Percentiles rank a stretch among this genome's conserved stretches.
Conservation (phyloP, 2,113 vertebrate species). For the Noctilio leporinus region DNA sequence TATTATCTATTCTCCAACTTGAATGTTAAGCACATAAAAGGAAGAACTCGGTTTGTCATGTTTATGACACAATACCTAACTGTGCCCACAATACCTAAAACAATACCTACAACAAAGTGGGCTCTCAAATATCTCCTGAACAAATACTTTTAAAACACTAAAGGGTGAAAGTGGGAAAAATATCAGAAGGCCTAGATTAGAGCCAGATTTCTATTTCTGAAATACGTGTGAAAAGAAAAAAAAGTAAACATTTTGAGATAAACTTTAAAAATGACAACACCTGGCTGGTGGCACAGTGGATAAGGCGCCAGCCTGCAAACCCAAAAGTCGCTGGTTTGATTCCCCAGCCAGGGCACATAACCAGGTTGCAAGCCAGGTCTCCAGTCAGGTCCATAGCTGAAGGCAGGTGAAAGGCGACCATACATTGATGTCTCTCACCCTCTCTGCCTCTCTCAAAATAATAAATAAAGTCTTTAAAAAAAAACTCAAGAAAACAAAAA, state of each 20-base stretch:
- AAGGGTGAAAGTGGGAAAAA: not conserved
- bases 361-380: too few species aligned
- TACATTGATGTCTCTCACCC: too few species aligned
- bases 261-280: slow-evolving; percentile 34
- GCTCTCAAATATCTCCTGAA: not conserved
- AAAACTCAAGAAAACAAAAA: too few species aligned
- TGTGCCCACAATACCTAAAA: not conserved
- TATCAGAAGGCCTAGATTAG: not conserved
- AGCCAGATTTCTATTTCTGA: not conserved
- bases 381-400: too few species aligned
- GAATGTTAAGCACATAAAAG: not conserved
- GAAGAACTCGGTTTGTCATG: not conserved
- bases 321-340: too few species aligned
- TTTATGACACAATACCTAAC: too few species aligned
- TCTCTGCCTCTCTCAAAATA: too few species aligned
- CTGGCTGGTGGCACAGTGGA: too few species aligned
- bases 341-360: too few species aligned
- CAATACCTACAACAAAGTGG: not conserved
- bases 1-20: not conserved
- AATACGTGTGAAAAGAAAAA: not conserved
- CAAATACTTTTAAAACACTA: slow-evolving; percentile 7
- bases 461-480: too few species aligned
- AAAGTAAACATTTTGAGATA: not conserved
- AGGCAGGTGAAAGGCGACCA: too few species aligned
- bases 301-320: too few species aligned